Evolutionary conservation across 1,140 invertebrate genomes (phyloP), one percentile per base, ranked within the genome.

Genomic region (Piezodorus guildinii): DNA sequence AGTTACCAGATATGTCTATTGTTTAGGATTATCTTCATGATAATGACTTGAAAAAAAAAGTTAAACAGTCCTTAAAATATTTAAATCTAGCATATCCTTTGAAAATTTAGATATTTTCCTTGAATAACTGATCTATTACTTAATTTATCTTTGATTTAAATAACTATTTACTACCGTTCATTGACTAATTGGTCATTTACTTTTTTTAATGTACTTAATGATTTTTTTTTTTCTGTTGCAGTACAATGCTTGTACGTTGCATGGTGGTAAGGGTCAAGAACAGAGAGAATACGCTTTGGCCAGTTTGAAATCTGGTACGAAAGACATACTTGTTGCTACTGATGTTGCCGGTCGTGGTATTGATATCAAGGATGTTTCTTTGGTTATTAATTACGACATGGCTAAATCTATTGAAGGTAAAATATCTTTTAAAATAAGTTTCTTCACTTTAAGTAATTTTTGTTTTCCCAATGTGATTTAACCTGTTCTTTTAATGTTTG

Each of bases 341-440:
- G 96, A 99, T 78, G 96, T 99, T 2, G 97, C 97, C 72, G 96
- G 96, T 69, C 87, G 96, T 84, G 97, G 97, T 94, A 99, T 99
- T 68, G 96, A 99, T 73, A 98, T 99, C 71, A 98, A 98, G 75
- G 96, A 99, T 77, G 96, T 99, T 0, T 96, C 94, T 1, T 82
- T 97, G 76, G 95, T 98, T 65, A 95, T 98, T 68, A 99, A 99
- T 76, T 99, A 99, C 70, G 97, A 99, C 75, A 99, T 99, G 96
- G 94, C 96, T 0, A 99, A 99, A 76, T 86, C 86, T 60, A 98
- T 99, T 73, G 95, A 98, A 83, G 86, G 86, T 86, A 76, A n/a
- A 12, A n/a, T 21, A 49, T 49, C 17, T 49, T 4, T 4, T 4
- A 30, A 30, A 30, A 19, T 21, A 49, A 17, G 14, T 49, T 49